phyloP scores from a whole-genome alignment of 2,888 invertebrate species.

The Scotopteryx bipunctaria region DNA sequence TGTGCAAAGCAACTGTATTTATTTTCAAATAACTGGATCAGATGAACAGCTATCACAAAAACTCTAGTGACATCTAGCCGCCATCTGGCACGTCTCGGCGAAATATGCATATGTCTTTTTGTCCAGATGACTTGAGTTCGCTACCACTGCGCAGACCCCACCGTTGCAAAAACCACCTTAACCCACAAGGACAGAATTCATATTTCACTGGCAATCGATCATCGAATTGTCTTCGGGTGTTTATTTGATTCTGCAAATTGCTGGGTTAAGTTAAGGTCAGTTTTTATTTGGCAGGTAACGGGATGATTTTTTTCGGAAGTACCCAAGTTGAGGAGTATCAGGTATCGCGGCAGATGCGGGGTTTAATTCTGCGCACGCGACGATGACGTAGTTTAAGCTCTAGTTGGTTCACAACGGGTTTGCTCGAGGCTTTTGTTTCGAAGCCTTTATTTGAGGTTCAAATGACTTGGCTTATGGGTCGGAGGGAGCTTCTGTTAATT shows the following conservation, averaged over 20 bases:
- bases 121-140: conserved; percentile 64
- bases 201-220: conserved; percentile 1
- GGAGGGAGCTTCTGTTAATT: not conserved
- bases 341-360: conserved; percentile 77
- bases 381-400: conserved; percentile 42
- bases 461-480: conserved; percentile 5
- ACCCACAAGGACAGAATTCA: conserved; percentile 21
- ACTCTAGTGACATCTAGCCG: conserved; percentile 58
- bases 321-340: conserved; percentile 73
- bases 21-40: conserved; percentile 52
- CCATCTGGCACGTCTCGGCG: conserved; percentile 68
- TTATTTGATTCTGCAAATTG: conserved; percentile 27
- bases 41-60: conserved; percentile 63
- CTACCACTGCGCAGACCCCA: conserved; percentile 37
- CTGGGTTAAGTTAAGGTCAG: conserved; percentile 38
- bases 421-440: conserved; percentile 14
- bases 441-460: conserved; percentile 4
- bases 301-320: conserved; percentile 67
- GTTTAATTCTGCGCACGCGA: conserved; percentile 68
- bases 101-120: conserved; percentile 74
- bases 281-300: conserved; percentile 37
- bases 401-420: conserved; percentile 29
- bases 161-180: conserved; percentile 21
- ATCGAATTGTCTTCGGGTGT: too few species aligned
- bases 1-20: conserved; percentile 38